Base-by-base conservation (phyloP, 1,140 invertebrate species). In the Nasonia vitripennis region DNA sequence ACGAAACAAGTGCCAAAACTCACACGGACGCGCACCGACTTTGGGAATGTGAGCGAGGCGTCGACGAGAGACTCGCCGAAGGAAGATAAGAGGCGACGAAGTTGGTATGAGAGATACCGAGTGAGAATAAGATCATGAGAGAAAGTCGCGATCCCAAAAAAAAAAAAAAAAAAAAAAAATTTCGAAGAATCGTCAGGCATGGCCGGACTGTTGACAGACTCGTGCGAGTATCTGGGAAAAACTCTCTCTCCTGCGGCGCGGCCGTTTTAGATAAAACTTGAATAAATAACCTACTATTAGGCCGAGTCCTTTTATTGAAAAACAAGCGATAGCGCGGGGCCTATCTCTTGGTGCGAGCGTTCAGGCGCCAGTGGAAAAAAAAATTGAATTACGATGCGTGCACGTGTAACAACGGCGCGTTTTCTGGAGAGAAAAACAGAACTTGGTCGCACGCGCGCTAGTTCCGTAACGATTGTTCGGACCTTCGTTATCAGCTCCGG, bases 291-390 rank as follows among this genome's bases (percentile, higher is more conserved):
- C 17, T 20, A 17, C 20, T 45, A 45, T 74, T 74, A 37, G 27
- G 34, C 51, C 51, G 17, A 23, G 17, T 75, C 37, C 37, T 75
- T 75, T 75, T 75, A 75, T 75, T 75, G 74, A 75, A 48, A 71
- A 70, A 27, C 17, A 55, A 55, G 51, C 51, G 51, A 55, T 55
- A 55, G 14, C 51, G 17, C 51, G 17, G 11, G 51, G 51, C 12
- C 51, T 55, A 55, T 55, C 51, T 27, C 27, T 27, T 27, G 11
- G 51, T 51, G 48, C 2, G 3, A 11, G 12, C 51, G 5, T 45
- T 45, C 41, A 10, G 41, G 41, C 41, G 41, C 41, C 41, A 45
- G 41, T 45, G 41, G 41, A 45, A 55, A 20, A 55, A 55, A 55
- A 55, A 55, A 55, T 55, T 55, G 17, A 55, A 55, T 55, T 55